Base-by-base conservation (phyloP, 92 coral and sea anemone genomes). In the Porites evermanni region DNA sequence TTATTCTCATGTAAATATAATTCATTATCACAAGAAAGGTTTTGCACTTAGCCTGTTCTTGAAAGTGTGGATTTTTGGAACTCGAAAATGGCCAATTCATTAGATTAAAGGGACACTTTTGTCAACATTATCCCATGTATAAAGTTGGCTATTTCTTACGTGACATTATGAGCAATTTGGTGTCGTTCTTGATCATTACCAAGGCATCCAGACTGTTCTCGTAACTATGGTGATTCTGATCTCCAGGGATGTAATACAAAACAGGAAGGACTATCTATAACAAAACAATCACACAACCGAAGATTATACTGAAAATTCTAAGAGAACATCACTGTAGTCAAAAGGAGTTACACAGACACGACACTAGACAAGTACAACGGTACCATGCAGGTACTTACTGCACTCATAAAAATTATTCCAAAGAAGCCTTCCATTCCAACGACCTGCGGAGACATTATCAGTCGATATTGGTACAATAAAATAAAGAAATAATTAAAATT, bases 381-480 rank as follows among this genome's bases (percentile, higher is more conserved):
- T 2, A 32, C 0, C 0, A 11, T 8, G 7, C 3, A 7, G 1
- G 29, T 70, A 93, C 95, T 93, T 93, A 93, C 95, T 74, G 79
- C 86, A 47, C 79, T 65, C 91, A 90, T 87, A 26, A 93, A 83
- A 32, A 84, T 60, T 9, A 93, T 75, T 69, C 95, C 95, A 80
- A 93, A 93, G 50, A 85, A 73, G 70, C 95, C 95, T 90, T 93
- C 95, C 95, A 93, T 93, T 13, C 95, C 95, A 87, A 93, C 95
- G 60, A 93, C 93, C 95, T 83, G 44, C 23, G 47, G 47, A 38
- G 47, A 38, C 47, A 38, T 38, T 38, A 38, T 0, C 47, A 38
- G 47, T 38, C 47, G 47, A 38, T 38, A 38, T 38, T 0, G 47
- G 47, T 38, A 38, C 6, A 38, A 38, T 4, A 38, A 4, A 38